These are phyloP conservation scores for Cerastoderma edule DNA, from an alignment of 2,888 invertebrate genomes.

Conservation along the genomic window DNA sequence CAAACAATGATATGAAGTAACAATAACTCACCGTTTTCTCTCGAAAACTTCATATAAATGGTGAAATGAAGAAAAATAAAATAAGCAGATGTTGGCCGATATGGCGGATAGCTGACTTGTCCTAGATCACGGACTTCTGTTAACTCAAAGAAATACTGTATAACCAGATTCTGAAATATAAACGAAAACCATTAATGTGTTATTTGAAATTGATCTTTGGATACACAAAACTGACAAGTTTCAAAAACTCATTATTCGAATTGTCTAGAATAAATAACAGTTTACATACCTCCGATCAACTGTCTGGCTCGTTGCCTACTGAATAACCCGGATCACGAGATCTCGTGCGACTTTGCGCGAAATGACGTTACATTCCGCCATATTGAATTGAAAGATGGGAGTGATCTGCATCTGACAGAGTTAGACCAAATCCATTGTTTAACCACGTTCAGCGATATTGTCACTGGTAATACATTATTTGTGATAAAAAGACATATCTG, in stretches of 20 bases:
- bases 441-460: neutral
- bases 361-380: conserved; percentile 67
- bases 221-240: neutral
- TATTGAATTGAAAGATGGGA: conserved; percentile 65
- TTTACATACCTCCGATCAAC: neutral
- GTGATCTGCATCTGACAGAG: conserved; percentile 31
- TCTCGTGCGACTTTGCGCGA: conserved; percentile 62
- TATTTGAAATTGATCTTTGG: neutral
- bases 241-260: neutral
- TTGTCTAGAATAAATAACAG: neutral
- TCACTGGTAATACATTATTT: conserved; percentile 17
- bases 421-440: neutral
- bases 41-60: conserved; percentile 81
- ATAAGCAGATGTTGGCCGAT: conserved; percentile 56
- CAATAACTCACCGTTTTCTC: conserved; percentile 76
- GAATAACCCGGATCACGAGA: conserved; percentile 31
- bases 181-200: neutral
- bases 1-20: too few relatives aligned
- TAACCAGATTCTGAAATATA: conserved; percentile 31
- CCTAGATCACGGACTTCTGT: conserved; percentile 9
- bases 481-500: neutral
- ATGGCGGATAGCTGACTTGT: conserved; percentile 51
- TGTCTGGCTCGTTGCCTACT: conserved; percentile 60
- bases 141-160: neutral
- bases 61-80: conserved; percentile 59